A percentile compares a stretch with the other conserved stretches of the same genome.
Evolutionary conservation across 2,888 invertebrate genomes (phyloP).

Genomic region (Alsophila aescularia): DNA sequence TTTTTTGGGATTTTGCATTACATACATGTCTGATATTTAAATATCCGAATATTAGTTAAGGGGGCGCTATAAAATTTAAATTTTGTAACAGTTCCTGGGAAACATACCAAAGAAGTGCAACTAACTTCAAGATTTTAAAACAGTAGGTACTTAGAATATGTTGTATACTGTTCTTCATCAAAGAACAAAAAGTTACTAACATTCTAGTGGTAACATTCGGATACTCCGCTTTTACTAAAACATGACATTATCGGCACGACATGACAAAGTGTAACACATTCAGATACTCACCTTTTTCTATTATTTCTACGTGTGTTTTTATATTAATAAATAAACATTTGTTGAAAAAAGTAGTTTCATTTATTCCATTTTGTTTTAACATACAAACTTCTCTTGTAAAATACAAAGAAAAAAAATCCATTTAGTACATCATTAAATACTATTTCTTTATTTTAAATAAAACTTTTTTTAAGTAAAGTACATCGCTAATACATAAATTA

Average conservation of each 20-base stretch:
- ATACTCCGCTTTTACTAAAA: too few species aligned
- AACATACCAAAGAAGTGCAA: constrained; percentile 11
- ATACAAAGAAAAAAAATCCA: constrained; percentile 14
- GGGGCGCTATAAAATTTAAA: too few species aligned
- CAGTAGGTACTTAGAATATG: background rate
- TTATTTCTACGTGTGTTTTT: background rate
- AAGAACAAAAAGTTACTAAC: too few species aligned
- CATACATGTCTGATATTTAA: background rate
- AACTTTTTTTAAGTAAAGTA: constrained; percentile 71
- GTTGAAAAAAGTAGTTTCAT: constrained; percentile 11
- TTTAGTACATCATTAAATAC: constrained; percentile 48
- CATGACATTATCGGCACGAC: background rate
- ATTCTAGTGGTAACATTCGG: background rate
- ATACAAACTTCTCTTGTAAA: constrained; percentile 12
- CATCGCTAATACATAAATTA: constrained; percentile 73
- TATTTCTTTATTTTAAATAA: constrained; percentile 67
- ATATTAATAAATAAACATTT: constrained; percentile 13
- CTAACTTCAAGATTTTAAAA: background rate
- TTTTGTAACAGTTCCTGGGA: background rate
- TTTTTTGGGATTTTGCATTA: too few species aligned
- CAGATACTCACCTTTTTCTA: background rate
- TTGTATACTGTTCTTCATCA: too few species aligned
- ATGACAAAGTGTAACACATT: background rate
- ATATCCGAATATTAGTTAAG: background rate
- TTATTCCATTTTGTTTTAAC: constrained; percentile 13